phyloP scores from a whole-genome alignment of 2,113 vertebrate species.

The Cheilinus undulatus region DNA sequence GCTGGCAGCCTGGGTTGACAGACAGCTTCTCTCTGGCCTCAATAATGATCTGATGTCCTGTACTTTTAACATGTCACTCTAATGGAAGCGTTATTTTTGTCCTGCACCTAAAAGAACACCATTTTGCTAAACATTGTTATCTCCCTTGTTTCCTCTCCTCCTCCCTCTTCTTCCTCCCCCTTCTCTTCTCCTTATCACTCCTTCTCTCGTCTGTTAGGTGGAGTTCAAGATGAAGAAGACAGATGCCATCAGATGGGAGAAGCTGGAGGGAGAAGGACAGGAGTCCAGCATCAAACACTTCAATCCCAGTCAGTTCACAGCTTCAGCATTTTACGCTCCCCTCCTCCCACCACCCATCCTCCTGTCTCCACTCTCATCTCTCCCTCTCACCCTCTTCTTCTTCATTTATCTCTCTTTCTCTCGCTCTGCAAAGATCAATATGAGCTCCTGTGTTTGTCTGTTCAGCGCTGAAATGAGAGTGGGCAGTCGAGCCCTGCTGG shows the following conservation, averaged over 20 bases:
- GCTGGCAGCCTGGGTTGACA: slow-evolving; percentile 40
- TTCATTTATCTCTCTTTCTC: slow-evolving; percentile 17
- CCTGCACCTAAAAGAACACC: slow-evolving; percentile 24
- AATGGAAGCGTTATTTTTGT: slow-evolving; percentile 67
- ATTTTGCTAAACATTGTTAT: slow-evolving; percentile 62
- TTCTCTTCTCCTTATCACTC: not conserved
- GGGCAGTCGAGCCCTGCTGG: slow-evolving; percentile 60
- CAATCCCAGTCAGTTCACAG: slow-evolving; percentile 87
- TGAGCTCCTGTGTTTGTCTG: slow-evolving; percentile 66
- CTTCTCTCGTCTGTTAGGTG: slow-evolving; percentile 81
- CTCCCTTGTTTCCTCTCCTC: slow-evolving; percentile 3
- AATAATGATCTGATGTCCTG: slow-evolving; percentile 71
- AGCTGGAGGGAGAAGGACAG: slow-evolving; percentile 90
- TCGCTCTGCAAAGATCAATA: slow-evolving; percentile 61
- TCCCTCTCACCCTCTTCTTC: slow-evolving; percentile 13
- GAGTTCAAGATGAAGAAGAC: slow-evolving; percentile 99
- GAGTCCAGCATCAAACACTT: slow-evolving; percentile 88
- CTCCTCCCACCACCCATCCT: not conserved
- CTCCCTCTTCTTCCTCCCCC: not conserved
- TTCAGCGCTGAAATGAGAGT: slow-evolving; percentile 68
- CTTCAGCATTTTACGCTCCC: slow-evolving; percentile 30
- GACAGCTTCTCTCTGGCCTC: slow-evolving; percentile 61
- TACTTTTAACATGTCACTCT: slow-evolving; percentile 61
- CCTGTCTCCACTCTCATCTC: slow-evolving; percentile 22
- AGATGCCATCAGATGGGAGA: slow-evolving; percentile 95